phyloP scores from a whole-genome alignment of 2,797 vertebrate species.

The Microctenopoma lineatum region DNA sequence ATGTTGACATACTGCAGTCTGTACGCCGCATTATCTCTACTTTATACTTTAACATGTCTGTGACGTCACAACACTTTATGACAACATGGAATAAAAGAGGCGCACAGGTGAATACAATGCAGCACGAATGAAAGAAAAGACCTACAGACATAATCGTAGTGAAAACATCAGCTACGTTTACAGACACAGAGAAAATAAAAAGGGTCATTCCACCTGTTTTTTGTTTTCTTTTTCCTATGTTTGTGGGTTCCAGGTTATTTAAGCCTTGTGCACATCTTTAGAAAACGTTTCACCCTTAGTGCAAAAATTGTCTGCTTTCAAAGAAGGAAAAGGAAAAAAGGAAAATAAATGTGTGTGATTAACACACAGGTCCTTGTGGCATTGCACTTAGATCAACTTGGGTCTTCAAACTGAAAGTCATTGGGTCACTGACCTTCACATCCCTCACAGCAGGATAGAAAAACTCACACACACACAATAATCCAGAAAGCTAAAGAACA shows the following conservation, averaged over 20 bases:
- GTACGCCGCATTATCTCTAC: background rate
- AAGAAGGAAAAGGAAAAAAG: no score
- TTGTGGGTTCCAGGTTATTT: no score
- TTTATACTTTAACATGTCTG: background rate
- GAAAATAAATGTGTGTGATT: constrained; percentile 10
- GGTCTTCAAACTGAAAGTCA: background rate
- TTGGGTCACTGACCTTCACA: background rate
- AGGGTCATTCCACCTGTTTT: background rate
- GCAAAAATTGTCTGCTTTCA: no score
- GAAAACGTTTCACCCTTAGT: no score
- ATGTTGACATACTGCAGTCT: constrained; percentile 27
- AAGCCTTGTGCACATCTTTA: no score
- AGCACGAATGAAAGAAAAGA: no score
- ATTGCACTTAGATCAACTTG: background rate
- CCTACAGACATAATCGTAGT: no score
- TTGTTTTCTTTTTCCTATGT: no score
- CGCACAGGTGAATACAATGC: no score
- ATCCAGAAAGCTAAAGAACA: background rate
- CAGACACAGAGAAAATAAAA: background rate
- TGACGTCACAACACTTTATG: constrained; percentile 18
- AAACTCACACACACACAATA: no score
- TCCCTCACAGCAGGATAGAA: background rate
- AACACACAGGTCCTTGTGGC: constrained; percentile 27
- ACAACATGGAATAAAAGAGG: constrained; percentile 21
- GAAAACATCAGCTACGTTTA: background rate